phyloP scores from a whole-genome alignment of 2,113 vertebrate genomes.

The Menura novaehollandiae region DNA sequence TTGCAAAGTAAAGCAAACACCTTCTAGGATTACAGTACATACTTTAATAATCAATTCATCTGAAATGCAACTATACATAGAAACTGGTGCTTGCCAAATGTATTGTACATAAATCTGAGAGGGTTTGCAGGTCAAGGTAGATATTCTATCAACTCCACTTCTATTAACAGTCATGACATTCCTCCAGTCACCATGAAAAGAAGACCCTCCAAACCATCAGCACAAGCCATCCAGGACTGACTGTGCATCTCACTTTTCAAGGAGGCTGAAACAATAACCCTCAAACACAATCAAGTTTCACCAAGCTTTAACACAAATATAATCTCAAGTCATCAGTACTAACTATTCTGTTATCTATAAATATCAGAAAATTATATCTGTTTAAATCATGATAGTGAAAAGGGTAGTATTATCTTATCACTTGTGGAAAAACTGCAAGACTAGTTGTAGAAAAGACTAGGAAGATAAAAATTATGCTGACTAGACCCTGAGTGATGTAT shows the following conservation, averaged over 20 bases:
- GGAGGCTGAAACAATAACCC: neutral
- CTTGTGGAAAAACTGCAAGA: neutral
- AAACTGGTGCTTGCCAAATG: neutral
- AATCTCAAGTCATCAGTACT: neutral
- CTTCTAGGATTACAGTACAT: neutral
- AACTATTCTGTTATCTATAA: too few species aligned
- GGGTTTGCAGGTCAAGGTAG: neutral
- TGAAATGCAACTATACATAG: neutral
- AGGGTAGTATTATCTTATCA: neutral
- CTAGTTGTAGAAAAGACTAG: neutral
- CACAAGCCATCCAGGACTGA: neutral
- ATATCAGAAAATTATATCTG: too few species aligned
- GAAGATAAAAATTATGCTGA: neutral
- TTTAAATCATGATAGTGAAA: neutral
- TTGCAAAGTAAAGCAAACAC: neutral
- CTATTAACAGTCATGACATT: neutral
- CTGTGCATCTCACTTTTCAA: neutral
- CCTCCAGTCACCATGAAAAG: neutral
- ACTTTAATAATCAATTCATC: neutral
- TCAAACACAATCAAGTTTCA: neutral
- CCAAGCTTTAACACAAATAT: neutral
- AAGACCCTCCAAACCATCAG: neutral
- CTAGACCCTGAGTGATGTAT: neutral
- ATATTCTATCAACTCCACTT: neutral
- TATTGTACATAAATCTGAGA: neutral